These are phyloP conservation scores for Crotalus viridis DNA, from an alignment of 2,113 vertebrate genomes.

Conservation along the genomic window DNA sequence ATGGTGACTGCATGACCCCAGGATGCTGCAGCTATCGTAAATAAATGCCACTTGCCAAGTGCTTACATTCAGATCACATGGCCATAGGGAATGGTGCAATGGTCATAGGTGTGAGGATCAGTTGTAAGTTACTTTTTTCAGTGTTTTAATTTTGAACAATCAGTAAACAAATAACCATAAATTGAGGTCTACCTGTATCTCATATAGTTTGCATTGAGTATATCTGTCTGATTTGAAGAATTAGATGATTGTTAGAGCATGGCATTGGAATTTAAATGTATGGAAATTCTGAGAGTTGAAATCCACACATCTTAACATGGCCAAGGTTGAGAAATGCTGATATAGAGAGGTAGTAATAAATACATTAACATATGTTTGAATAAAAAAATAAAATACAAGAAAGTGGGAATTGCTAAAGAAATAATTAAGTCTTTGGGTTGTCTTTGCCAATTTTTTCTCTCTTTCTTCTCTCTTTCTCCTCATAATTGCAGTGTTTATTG, in stretches of 20 bases:
- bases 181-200: neutral
- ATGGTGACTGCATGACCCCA: neutral
- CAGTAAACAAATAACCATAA: neutral
- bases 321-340: neutral
- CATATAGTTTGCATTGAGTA: neutral
- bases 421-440: neutral
- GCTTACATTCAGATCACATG: neutral
- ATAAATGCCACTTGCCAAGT: neutral
- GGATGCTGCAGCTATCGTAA: neutral
- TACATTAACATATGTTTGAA: neutral
- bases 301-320: neutral
- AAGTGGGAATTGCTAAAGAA: neutral
- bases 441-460: neutral
- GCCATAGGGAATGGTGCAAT: neutral
- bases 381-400: neutral
- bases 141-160: neutral
- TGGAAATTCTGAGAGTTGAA: neutral
- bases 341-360: neutral
- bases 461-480: neutral
- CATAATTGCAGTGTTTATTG: neutral
- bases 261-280: neutral
- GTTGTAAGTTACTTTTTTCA: neutral
- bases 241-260: neutral
- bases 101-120: neutral
- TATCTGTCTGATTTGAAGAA: neutral